Conservation (phyloP, 2,797 vertebrate species). For the Carapus acus region DNA sequence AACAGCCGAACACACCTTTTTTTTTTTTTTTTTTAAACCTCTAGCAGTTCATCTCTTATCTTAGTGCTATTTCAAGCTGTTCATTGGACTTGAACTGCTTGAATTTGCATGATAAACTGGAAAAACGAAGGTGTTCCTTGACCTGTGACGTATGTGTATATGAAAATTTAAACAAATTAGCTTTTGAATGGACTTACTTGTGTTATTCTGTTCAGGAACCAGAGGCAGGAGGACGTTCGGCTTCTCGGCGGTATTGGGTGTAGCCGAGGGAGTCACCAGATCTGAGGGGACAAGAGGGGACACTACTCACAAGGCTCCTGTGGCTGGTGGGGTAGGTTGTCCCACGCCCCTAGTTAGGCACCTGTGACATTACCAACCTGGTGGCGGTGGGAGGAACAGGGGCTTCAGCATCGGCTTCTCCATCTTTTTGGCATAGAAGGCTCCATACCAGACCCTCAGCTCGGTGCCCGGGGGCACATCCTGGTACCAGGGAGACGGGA, state of each 20-base stretch:
- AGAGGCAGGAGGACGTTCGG: constrained; percentile 13
- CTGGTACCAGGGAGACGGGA: constrained; percentile 35
- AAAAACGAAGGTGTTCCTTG: no score
- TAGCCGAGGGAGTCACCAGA: constrained; percentile 22
- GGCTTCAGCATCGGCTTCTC: constrained; percentile 85
- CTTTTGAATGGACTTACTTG: constrained; percentile 40
- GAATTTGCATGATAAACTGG: no score
- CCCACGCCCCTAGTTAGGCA: neutral
- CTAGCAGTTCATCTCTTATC: no score
- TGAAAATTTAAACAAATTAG: no score
- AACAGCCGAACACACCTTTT: no score
- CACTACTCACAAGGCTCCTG: neutral
- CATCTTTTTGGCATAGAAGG: constrained; percentile 98
- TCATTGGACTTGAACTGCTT: no score
- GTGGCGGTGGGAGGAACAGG: constrained; percentile 48
- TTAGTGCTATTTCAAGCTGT: no score
- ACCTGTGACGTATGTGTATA: no score
- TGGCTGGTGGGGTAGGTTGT: neutral
- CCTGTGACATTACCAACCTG: constrained; percentile 50
- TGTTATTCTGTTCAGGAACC: constrained; percentile 38
- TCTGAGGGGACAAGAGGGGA: constrained; percentile 30
- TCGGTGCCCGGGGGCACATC: constrained; percentile 88
- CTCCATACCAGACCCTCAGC: constrained; percentile 96
- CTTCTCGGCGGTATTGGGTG: constrained; percentile 30
- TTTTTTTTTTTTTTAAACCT: no score